Conservation (phyloP, 1,140 invertebrate species). For the Drosophila malerkotliana region DNA sequence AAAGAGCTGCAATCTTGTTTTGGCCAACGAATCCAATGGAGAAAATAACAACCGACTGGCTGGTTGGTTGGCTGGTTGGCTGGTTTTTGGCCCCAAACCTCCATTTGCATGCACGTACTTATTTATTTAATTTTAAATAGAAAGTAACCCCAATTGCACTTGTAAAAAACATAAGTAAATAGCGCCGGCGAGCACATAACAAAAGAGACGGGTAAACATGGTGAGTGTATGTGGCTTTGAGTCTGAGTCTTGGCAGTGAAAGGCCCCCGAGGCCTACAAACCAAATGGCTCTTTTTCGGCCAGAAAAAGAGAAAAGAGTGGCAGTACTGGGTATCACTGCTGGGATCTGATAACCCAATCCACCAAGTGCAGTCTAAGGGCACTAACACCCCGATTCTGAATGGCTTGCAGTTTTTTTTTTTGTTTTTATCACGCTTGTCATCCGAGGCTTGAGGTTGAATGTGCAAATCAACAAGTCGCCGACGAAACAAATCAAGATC, state of each 20-base stretch:
- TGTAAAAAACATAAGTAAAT: constrained; percentile 78
- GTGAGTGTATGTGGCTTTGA: too few species aligned
- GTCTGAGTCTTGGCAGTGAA: constrained; percentile 23
- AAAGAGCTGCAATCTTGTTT: neutral
- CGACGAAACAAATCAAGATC: too few species aligned
- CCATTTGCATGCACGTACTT: constrained; percentile 68
- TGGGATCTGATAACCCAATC: too few species aligned
- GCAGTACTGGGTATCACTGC: too few species aligned
- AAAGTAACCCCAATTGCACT: constrained; percentile 78
- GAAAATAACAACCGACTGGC: constrained; percentile 7
- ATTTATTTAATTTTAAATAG: constrained; percentile 76
- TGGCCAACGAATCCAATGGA: neutral
- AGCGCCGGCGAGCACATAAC: constrained; percentile 43
- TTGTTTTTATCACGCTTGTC: constrained; percentile 38
- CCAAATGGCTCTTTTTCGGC: neutral
- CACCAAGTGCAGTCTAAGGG: neutral
- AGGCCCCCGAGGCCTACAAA: constrained; percentile 23
- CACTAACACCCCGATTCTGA: constrained; percentile 9
- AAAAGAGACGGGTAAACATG: constrained; percentile 7
- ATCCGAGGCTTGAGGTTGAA: constrained; percentile 41
- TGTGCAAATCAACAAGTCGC: constrained; percentile 66
- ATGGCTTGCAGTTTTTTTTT: constrained; percentile 14
- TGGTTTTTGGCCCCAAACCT: constrained; percentile 16
- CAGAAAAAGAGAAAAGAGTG: neutral
- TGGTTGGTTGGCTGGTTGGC: constrained; percentile 18